These are phyloP conservation scores for Spodoptera frugiperda DNA, from an alignment of 1,140 invertebrate genomes.

Conservation along the genomic window DNA sequence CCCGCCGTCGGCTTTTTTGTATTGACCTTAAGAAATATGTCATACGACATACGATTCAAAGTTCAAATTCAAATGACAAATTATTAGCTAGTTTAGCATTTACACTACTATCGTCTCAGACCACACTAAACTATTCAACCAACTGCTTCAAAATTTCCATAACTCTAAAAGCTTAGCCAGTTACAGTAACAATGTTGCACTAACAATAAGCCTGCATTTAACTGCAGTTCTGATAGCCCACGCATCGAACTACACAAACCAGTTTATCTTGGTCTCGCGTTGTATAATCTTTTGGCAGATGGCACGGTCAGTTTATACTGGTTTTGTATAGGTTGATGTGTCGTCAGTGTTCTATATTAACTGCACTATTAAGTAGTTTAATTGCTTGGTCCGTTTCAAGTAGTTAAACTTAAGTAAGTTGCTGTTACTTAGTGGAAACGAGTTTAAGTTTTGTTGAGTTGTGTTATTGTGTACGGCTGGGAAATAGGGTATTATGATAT, in stretches of 20 bases:
- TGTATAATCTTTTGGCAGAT: too few species aligned
- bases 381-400: neutral
- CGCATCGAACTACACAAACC: too few species aligned
- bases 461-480: neutral
- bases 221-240: neutral
- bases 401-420: neutral
- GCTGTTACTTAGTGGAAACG: neutral
- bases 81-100: too few species aligned
- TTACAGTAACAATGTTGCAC: conserved; percentile 20
- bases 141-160: neutral
- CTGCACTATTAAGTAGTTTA: conserved; percentile 14
- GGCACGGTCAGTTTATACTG: too few species aligned
- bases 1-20: too few species aligned
- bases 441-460: conserved; percentile 1
- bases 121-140: neutral
- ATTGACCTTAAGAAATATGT: too few species aligned
- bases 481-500: neutral
- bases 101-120: neutral
- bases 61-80: too few species aligned
- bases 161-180: neutral
- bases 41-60: too few species aligned
- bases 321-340: too few species aligned
- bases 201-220: neutral
- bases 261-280: too few species aligned
- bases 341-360: neutral